Conservation (phyloP, 2,113 vertebrate species). For the Alethe diademata region DNA sequence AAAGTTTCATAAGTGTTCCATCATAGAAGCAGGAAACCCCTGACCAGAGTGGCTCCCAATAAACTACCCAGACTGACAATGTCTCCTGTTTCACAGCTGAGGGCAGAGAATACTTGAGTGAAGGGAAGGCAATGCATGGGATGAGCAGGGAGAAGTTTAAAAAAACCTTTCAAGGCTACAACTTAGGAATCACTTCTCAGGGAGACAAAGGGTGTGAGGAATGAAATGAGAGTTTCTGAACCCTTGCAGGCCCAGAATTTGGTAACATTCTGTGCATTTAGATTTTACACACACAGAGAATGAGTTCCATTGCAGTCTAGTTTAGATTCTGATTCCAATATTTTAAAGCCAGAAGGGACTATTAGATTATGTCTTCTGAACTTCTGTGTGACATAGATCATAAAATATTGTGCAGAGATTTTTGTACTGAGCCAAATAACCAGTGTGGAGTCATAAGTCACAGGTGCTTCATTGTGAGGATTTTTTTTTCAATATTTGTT, state of each 20-base stretch:
- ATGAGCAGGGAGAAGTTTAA: neutral
- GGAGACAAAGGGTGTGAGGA: neutral
- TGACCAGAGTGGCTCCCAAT: neutral
- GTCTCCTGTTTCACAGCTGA: neutral
- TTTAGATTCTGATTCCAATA: neutral
- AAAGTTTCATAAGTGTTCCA: neutral
- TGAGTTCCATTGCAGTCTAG: neutral
- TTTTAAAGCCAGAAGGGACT: neutral
- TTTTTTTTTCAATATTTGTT: neutral
- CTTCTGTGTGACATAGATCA: neutral
- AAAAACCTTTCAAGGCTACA: neutral
- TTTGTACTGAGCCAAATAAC: neutral
- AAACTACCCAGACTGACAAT: neutral
- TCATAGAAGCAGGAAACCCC: neutral
- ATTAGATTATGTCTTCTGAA: conserved; percentile 2
- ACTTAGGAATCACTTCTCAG: neutral
- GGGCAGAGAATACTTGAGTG: neutral
- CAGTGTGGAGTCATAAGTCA: neutral
- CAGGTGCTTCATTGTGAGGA: neutral
- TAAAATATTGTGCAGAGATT: neutral
- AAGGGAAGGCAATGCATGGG: neutral
- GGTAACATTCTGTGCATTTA: neutral
- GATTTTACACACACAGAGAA: neutral
- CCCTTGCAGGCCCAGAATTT: neutral
- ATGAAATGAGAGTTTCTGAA: neutral